These are phyloP conservation scores for Neodiprion lecontei DNA, from an alignment of 1,140 invertebrate species.

Conservation along the genomic window DNA sequence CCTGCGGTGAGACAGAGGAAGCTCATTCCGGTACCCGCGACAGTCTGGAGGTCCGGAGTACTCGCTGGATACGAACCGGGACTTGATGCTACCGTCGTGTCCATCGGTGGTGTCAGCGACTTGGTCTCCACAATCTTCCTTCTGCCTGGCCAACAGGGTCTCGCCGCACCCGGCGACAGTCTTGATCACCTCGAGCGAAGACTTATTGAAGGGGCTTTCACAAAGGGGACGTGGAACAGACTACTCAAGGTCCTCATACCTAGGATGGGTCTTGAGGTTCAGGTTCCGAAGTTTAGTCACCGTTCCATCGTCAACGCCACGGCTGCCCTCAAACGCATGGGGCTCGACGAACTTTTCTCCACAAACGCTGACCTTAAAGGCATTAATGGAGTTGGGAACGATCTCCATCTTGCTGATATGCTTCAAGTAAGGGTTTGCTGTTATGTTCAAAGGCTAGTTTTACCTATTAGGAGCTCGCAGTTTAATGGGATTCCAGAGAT, in stretches of 20 bases:
- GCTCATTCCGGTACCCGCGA: constrained; percentile 81
- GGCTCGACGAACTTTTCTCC: constrained; percentile 78
- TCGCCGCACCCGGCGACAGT: constrained; percentile 77
- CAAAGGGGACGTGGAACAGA: constrained; percentile 76
- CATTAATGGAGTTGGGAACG: constrained; percentile 76
- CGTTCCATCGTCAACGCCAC: constrained; percentile 81
- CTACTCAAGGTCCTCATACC: constrained; percentile 75
- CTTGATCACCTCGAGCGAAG: constrained; percentile 74
- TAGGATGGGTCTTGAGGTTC: constrained; percentile 76
- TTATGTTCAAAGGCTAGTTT: no score
- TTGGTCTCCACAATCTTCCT: constrained; percentile 79
- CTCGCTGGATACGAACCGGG: constrained; percentile 82
- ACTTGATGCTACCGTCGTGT: constrained; percentile 81
- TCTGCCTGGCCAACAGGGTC: constrained; percentile 79
- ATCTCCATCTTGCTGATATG: constrained; percentile 80
- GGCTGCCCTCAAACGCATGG: constrained; percentile 77
- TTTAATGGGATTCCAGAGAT: no score
- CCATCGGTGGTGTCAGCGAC: constrained; percentile 73
- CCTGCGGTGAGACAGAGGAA: constrained; percentile 79
- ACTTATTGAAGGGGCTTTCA: constrained; percentile 69
- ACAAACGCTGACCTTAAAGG: constrained; percentile 80
- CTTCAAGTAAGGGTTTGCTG: constrained; percentile 66
- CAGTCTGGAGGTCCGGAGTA: constrained; percentile 77
- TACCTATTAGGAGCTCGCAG: no score
- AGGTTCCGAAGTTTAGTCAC: constrained; percentile 84